A percentile compares a stretch with the other conserved stretches of the same genome.
phyloP scores from a whole-genome alignment of 2,113 vertebrate species.

The Pelobates fuscus region DNA sequence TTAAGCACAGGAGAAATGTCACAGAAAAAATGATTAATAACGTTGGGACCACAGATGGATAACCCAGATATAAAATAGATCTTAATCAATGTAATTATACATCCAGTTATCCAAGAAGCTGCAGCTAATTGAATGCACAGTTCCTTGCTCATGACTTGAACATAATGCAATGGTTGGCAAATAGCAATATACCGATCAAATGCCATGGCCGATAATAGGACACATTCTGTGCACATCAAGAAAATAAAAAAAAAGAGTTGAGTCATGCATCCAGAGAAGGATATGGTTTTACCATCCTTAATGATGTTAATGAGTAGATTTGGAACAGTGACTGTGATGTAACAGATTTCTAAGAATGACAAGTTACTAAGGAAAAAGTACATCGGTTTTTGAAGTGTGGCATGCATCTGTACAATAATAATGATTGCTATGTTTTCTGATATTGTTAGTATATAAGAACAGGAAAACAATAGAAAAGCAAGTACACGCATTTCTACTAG shows the following conservation, averaged over 20 bases:
- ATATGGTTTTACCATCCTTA: conserved; percentile 26
- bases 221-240: conserved; percentile 54
- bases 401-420: conserved; percentile 39
- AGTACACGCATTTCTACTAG: conserved; percentile 48
- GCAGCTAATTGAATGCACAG: conserved; percentile 54
- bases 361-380: conserved; percentile 59
- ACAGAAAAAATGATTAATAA: conserved; percentile 62
- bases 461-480: conserved; percentile 52
- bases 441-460: conserved; percentile 50
- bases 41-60: conserved; percentile 56
- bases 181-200: conserved; percentile 57
- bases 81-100: conserved; percentile 54
- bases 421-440: conserved; percentile 54
- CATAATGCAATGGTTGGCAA: conserved; percentile 56
- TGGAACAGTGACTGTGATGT: conserved; percentile 58
- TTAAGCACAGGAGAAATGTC: conserved; percentile 58
- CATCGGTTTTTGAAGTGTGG: conserved; percentile 49
- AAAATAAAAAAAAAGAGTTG: conserved; percentile 59
- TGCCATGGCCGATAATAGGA: conserved; percentile 56
- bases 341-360: conserved; percentile 63
- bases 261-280: conserved; percentile 53
- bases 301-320: conserved; percentile 54
- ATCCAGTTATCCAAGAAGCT: conserved; percentile 56
- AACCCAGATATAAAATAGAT: conserved; percentile 58
- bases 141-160: conserved; percentile 48